phyloP scores from a whole-genome alignment of 1,140 invertebrate species.

The Gonatopus flavifemur region DNA sequence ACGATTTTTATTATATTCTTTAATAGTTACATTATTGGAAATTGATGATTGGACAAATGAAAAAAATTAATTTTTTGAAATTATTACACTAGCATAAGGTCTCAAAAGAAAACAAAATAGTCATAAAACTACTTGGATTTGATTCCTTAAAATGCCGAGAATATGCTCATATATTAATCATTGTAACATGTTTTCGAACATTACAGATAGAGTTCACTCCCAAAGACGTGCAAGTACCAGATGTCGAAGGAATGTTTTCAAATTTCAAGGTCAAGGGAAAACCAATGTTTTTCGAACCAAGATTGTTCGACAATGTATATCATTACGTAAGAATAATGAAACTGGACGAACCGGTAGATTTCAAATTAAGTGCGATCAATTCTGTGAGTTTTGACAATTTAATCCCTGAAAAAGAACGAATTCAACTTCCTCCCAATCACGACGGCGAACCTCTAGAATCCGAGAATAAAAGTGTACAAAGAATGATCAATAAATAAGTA shows the following conservation, averaged over 20 bases:
- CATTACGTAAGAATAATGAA: slow-evolving; percentile 87
- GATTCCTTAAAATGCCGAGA: too few relatives aligned
- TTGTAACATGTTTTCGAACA: slow-evolving; percentile 25
- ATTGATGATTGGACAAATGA: too few relatives aligned
- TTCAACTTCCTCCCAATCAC: too few relatives aligned
- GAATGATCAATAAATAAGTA: slow-evolving; percentile 11
- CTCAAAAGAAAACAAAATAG: too few relatives aligned
- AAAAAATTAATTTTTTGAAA: too few relatives aligned
- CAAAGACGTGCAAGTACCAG: slow-evolving; percentile 76
- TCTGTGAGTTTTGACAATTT: not conserved
- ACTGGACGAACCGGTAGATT: slow-evolving; percentile 86
- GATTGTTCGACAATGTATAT: slow-evolving; percentile 66
- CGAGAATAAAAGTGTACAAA: slow-evolving; percentile 8
- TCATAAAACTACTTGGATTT: too few relatives aligned
- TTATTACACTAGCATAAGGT: too few relatives aligned
- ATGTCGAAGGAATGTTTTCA: slow-evolving; percentile 80
- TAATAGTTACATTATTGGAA: too few relatives aligned
- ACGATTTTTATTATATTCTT: too few relatives aligned
- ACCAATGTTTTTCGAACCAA: slow-evolving; percentile 76
- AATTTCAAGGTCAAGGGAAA: slow-evolving; percentile 70
- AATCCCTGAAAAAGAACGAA: not conserved
- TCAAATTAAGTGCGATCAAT: slow-evolving; percentile 59
- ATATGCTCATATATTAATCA: too few relatives aligned
- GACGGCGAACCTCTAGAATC: too few relatives aligned
- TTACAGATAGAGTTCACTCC: slow-evolving; percentile 73